Percentiles rank a stretch among this genome's conserved stretches.
phyloP scores from a whole-genome alignment of 2,888 invertebrate species.

The Drosophila mimica region DNA sequence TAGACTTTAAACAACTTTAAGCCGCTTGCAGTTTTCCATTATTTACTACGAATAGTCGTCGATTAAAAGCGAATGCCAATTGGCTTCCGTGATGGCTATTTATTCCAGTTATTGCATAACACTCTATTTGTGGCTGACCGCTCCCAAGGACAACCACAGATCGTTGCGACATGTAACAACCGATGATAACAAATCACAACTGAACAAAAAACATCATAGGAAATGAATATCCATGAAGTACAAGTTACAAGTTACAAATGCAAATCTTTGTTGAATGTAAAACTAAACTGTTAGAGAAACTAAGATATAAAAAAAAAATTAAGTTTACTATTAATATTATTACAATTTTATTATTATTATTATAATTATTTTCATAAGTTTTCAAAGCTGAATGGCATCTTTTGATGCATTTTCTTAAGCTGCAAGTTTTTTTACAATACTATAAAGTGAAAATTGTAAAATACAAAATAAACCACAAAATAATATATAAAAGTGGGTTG shows the following conservation, averaged over 20 bases:
- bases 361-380: too few species aligned
- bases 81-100: constrained; percentile 65
- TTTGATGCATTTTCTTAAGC: neutral
- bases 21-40: constrained; percentile 60
- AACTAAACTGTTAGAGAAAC: neutral
- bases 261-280: too few species aligned
- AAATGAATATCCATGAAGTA: constrained; percentile 3
- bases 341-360: too few species aligned
- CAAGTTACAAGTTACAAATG: neutral
- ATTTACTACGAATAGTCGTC: constrained; percentile 58
- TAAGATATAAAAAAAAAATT: neutral
- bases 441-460: neutral
- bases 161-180: constrained; percentile 1
- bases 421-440: neutral
- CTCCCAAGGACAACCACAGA: constrained; percentile 41
- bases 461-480: neutral
- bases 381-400: too few species aligned
- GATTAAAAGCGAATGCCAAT: constrained; percentile 59
- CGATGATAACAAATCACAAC: constrained; percentile 20
- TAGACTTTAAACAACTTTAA: constrained; percentile 38
- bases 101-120: constrained; percentile 56
- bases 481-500: neutral
- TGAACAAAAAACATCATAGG: neutral
- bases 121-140: constrained; percentile 36
- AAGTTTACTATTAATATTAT: neutral